Evolutionary conservation across 1,140 invertebrate species (phyloP).

Genomic region (Hirudo medicinalis): DNA sequence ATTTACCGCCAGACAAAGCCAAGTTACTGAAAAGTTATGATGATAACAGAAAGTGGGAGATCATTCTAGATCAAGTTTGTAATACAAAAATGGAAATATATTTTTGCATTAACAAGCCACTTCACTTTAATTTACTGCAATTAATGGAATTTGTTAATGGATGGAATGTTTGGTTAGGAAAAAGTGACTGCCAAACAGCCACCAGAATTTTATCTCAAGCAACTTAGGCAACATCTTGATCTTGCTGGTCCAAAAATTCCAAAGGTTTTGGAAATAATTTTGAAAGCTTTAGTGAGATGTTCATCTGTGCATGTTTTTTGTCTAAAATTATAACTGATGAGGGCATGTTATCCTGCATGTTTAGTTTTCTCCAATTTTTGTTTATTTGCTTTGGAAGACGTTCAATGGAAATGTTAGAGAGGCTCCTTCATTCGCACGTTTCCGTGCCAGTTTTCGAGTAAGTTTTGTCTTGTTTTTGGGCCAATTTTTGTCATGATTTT

Average conservation of each 20-base stretch:
- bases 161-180: constrained; percentile 50
- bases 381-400: no score
- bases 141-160: not conserved
- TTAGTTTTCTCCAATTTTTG: constrained; percentile 1
- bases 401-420: not conserved
- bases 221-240: constrained; percentile 82
- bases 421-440: constrained; percentile 6
- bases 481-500: not conserved
- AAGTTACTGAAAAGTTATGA: constrained; percentile 92
- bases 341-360: not conserved
- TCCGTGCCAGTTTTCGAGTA: constrained; percentile 4
- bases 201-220: constrained; percentile 82
- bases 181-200: constrained; percentile 91
- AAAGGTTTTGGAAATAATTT: constrained; percentile 45
- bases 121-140: not conserved
- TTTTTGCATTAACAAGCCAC: not conserved
- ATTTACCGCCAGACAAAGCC: constrained; percentile 94
- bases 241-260: constrained; percentile 82
- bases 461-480: not conserved
- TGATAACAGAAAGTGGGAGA: constrained; percentile 97
- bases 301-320: not conserved
- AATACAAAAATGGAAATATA: not conserved
- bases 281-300: no score
- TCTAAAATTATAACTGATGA: not conserved
- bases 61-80: constrained; percentile 91